Conservation (phyloP, 2,888 invertebrate species). For the Neoaliturus tenellus region DNA sequence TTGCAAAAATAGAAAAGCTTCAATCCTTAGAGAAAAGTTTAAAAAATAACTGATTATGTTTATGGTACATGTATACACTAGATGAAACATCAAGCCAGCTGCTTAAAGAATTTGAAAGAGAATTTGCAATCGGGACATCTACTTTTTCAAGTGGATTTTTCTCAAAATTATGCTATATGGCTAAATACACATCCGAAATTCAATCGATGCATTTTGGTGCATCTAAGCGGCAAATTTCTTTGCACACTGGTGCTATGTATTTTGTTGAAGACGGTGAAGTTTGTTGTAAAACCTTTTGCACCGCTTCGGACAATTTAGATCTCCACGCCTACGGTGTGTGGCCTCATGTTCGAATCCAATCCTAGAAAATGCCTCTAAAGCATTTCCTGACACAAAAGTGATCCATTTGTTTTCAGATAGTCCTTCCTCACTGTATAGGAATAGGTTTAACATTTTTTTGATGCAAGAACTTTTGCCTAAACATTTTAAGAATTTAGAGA, state of each 20-base stretch:
- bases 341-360: neutral
- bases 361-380: neutral
- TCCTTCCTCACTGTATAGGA: slow-evolving; percentile 12
- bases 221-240: slow-evolving; percentile 5
- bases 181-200: neutral
- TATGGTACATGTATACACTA: neutral
- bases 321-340: slow-evolving; percentile 6
- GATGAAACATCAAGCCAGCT: slow-evolving; percentile 27
- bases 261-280: slow-evolving; percentile 10
- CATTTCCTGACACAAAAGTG: neutral
- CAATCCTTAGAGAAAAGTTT: neutral
- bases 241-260: slow-evolving; percentile 14
- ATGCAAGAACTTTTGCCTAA: slow-evolving; percentile 4
- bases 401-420: slow-evolving; percentile 28
- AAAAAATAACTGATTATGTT: neutral
- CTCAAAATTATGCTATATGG: slow-evolving; percentile 26
- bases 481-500: neutral
- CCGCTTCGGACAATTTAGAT: slow-evolving; percentile 34
- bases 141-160: slow-evolving; percentile 41
- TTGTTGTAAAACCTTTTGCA: slow-evolving; percentile 18
- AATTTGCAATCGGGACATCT: slow-evolving; percentile 1
- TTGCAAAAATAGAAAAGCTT: neutral
- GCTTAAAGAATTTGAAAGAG: neutral
- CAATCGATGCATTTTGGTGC: slow-evolving; percentile 45
- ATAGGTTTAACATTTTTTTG: neutral